Evolutionary conservation across 2,888 invertebrate genomes (phyloP).

Genomic region (Drosophila sordidula): DNA sequence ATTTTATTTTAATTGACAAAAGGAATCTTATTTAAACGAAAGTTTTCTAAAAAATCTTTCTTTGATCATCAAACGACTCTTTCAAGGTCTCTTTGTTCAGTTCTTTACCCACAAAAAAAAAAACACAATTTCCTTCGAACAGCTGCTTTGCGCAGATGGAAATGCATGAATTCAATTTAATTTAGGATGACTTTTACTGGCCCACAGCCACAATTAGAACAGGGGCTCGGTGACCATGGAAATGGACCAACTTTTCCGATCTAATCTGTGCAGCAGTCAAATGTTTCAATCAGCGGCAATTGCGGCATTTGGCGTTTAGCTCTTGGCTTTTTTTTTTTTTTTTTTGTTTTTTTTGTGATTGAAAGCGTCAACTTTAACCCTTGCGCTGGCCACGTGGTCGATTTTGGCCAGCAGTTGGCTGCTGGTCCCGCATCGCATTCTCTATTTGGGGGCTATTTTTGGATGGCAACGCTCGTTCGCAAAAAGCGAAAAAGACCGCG

Average conservation of each 20-base stretch:
- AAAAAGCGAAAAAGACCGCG: conserved; percentile 31
- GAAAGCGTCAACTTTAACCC: conserved; percentile 59
- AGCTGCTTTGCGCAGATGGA: conserved; percentile 45
- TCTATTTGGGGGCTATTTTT: conserved; percentile 55
- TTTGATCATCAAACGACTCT: neutral
- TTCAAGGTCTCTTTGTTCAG: conserved; percentile 12
- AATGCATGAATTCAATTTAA: conserved; percentile 57
- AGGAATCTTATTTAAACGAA: too few species aligned
- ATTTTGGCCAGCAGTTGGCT: neutral
- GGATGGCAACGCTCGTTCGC: conserved; percentile 44
- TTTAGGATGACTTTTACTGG: conserved; percentile 47
- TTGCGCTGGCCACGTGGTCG: conserved; percentile 21
- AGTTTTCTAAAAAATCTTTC: neutral
- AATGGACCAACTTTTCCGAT: conserved; percentile 31
- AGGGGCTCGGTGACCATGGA: neutral
- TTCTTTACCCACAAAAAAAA: neutral
- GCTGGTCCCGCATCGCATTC: conserved; percentile 13
- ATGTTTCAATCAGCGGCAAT: conserved; percentile 48
- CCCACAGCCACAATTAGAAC: conserved; percentile 3
- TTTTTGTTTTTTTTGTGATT: too few species aligned
- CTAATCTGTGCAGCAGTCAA: conserved; percentile 34
- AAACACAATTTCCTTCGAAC: conserved; percentile 50
- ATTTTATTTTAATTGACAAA: too few species aligned
- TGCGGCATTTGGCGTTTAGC: conserved; percentile 52
- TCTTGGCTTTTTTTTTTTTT: conserved; percentile 38